phyloP scores from a whole-genome alignment of 2,113 vertebrate genomes.

The Falcunculus frontatus region DNA sequence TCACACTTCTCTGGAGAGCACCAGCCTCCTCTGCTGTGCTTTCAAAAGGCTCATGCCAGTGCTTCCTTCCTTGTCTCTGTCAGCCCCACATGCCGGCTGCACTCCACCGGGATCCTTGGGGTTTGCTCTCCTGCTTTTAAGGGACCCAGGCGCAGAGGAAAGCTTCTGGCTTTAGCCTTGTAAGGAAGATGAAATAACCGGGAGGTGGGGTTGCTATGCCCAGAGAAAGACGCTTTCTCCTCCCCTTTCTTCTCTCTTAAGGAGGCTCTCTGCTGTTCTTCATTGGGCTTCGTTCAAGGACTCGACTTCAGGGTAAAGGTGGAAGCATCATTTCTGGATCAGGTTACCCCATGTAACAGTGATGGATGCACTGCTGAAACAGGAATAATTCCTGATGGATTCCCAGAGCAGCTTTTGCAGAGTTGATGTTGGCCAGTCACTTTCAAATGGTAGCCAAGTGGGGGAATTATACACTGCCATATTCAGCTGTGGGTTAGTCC shows the following conservation, averaged over 20 bases:
- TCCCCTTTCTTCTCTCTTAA: slow-evolving; percentile 53
- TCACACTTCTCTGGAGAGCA: background rate
- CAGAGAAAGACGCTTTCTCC: background rate
- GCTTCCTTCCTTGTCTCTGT: background rate
- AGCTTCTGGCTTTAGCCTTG: slow-evolving; percentile 52
- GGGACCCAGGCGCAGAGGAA: background rate
- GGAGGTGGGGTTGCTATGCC: slow-evolving; percentile 44
- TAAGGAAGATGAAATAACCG: slow-evolving; percentile 63
- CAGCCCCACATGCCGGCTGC: background rate
- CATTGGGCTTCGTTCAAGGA: rapidly evolving
- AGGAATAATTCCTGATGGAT: background rate
- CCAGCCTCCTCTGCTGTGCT: background rate
- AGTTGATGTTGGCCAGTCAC: background rate
- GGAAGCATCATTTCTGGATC: background rate
- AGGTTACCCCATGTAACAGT: rapidly evolving
- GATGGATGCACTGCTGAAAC: background rate
- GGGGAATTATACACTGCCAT: no score
- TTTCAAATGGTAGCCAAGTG: rapidly evolving
- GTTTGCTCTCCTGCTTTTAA: background rate
- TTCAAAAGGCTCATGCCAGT: background rate
- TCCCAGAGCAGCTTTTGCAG: background rate
- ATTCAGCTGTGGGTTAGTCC: rapidly evolving
- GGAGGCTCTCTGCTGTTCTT: slow-evolving; percentile 16
- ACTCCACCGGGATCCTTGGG: background rate
- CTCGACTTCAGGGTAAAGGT: rapidly evolving